These are phyloP conservation scores for Drosophila nigromelanica DNA, from an alignment of 1,140 invertebrate genomes.

Conservation along the genomic window DNA sequence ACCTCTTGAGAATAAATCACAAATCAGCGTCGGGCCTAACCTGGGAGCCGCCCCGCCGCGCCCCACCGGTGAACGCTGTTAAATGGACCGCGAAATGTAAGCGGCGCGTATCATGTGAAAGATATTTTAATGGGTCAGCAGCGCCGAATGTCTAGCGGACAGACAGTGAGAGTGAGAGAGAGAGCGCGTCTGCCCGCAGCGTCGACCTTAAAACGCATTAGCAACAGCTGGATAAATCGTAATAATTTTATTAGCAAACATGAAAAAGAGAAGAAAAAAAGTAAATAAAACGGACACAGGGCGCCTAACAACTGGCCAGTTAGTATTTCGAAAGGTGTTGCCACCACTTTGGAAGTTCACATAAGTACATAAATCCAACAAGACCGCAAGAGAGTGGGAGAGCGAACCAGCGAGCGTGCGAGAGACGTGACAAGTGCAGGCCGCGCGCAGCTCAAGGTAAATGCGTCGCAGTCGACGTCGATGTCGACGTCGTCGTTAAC, in stretches of 20 bases:
- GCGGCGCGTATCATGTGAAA: constrained; percentile 57
- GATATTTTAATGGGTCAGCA: constrained; percentile 71
- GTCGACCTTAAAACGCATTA: constrained; percentile 79
- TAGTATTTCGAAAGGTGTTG: constrained; percentile 71
- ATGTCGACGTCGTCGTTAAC: constrained; percentile 15
- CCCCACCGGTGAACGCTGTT: constrained; percentile 45
- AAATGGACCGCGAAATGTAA: constrained; percentile 76
- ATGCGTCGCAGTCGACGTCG: constrained; percentile 34
- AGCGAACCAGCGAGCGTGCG: not conserved
- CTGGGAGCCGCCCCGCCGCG: constrained; percentile 1
- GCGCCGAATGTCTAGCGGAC: not conserved
- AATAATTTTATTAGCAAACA: constrained; percentile 82
- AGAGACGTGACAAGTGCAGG: constrained; percentile 68
- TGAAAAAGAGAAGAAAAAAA: constrained; percentile 28
- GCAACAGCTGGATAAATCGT: constrained; percentile 66
- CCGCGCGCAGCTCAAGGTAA: constrained; percentile 71
- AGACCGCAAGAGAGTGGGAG: not conserved
- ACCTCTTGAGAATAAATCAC: constrained; percentile 24
- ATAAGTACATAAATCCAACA: constrained; percentile 48
- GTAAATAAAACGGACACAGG: constrained; percentile 22
- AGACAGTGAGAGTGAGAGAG: not conserved
- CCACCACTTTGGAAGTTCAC: constrained; percentile 70
- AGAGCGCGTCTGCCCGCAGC: not conserved
- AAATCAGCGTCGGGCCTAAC: constrained; percentile 49
- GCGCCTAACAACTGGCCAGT: constrained; percentile 45